Percentiles rank a stretch among this genome's conserved stretches.
Evolutionary conservation across 2,888 invertebrate genomes (phyloP).

Genomic region (Litoditis marina): DNA sequence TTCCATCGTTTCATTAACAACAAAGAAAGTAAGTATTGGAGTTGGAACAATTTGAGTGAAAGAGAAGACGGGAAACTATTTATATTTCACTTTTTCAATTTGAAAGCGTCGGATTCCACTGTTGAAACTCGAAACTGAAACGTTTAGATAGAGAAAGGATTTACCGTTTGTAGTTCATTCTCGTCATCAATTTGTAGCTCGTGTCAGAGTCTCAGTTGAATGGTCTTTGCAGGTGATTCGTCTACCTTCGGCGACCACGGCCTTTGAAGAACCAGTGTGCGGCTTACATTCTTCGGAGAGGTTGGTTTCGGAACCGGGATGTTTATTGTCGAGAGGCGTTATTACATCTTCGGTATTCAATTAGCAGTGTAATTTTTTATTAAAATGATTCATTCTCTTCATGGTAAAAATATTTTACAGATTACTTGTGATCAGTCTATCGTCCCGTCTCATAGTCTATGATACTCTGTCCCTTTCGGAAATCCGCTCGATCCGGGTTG

Average conservation of each 20-base stretch:
- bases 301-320: slow-evolving; percentile 8
- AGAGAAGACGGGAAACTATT: too few species aligned
- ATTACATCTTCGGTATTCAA: neutral
- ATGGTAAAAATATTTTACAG: slow-evolving; percentile 22
- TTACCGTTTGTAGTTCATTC: neutral
- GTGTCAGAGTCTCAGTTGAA: neutral
- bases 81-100: too few species aligned
- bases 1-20: slow-evolving; percentile 63
- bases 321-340: neutral
- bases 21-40: slow-evolving; percentile 55
- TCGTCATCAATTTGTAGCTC: neutral
- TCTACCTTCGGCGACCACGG: slow-evolving; percentile 22
- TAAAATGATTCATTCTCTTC: too few species aligned
- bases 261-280: slow-evolving; percentile 62
- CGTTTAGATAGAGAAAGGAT: too few species aligned
- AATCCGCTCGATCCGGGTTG: slow-evolving; percentile 31
- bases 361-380: too few species aligned
- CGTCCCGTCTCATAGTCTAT: slow-evolving; percentile 62
- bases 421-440: slow-evolving; percentile 45
- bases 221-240: slow-evolving; percentile 13
- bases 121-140: too few species aligned
- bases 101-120: too few species aligned
- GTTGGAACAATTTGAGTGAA: too few species aligned
- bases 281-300: slow-evolving; percentile 61
- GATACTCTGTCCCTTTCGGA: slow-evolving; percentile 57